A percentile compares a stretch with the other conserved stretches of the same genome.
phyloP scores from a whole-genome alignment of 2,888 invertebrate genomes.

The Noctua fimbriata region DNA sequence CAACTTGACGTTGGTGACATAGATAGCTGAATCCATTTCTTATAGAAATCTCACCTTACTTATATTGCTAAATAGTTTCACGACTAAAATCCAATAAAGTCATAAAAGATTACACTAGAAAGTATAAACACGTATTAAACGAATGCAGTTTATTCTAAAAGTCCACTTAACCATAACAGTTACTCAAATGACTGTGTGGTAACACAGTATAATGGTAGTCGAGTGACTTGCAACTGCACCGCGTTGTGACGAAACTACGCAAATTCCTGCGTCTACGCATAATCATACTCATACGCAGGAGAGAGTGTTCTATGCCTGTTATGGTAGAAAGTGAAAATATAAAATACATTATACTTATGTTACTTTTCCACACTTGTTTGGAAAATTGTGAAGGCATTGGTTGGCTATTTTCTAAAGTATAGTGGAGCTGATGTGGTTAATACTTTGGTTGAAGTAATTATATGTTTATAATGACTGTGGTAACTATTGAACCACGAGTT shows the following conservation, averaged over 20 bases:
- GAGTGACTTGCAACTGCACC: slow-evolving; percentile 47
- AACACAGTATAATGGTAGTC: slow-evolving; percentile 24
- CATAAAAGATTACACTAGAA: slow-evolving; percentile 2
- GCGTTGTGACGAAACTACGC: slow-evolving; percentile 51
- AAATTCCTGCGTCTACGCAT: slow-evolving; percentile 51
- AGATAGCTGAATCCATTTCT: not conserved
- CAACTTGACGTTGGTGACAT: not conserved
- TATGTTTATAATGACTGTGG: slow-evolving; percentile 14
- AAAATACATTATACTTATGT: slow-evolving; percentile 42
- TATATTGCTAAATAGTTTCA: not conserved
- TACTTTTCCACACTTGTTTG: slow-evolving; percentile 39
- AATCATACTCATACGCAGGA: slow-evolving; percentile 42
- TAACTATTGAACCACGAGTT: slow-evolving; percentile 25
- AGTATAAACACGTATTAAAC: not conserved
- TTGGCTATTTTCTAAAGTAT: slow-evolving; percentile 45
- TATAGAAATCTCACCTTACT: not conserved
- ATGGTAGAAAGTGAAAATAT: slow-evolving; percentile 61
- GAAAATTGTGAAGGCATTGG: slow-evolving; percentile 42
- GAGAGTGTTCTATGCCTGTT: slow-evolving; percentile 52
- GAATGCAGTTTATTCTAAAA: slow-evolving; percentile 25
- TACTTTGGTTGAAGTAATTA: slow-evolving; percentile 25
- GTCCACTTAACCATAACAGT: slow-evolving; percentile 37
- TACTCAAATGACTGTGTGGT: slow-evolving; percentile 53
- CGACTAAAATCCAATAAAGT: not conserved
- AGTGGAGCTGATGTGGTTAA: slow-evolving; percentile 13